phyloP scores from a whole-genome alignment of 2,113 vertebrate genomes.

The pig (Sus scrofa) region DNA sequence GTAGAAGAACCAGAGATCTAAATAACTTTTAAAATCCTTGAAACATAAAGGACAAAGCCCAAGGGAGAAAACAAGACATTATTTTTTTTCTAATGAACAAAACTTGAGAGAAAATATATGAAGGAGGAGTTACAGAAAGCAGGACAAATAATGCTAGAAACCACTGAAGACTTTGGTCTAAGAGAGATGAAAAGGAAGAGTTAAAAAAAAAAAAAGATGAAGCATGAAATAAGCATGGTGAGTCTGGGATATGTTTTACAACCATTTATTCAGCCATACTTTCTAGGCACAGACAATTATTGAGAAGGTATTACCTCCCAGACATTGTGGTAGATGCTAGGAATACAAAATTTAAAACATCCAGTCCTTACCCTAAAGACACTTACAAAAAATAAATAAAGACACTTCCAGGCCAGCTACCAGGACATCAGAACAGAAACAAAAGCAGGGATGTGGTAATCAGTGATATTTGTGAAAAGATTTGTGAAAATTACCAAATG shows the following conservation, averaged over 20 bases:
- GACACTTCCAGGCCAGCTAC: not conserved
- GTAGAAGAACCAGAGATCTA: not conserved
- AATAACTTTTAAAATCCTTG: not conserved
- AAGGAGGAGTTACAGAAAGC: not conserved
- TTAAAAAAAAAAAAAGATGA: not conserved
- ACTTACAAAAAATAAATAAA: not conserved
- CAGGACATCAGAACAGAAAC: not conserved
- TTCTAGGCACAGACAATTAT: not conserved
- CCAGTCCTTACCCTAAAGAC: not conserved
- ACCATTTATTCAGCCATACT: not conserved
- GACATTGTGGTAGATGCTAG: not conserved
- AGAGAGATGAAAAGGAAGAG: not conserved
- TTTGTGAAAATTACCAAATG: not conserved
- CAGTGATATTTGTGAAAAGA: not conserved
- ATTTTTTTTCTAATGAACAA: not conserved
- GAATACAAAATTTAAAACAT: conserved; percentile 1
- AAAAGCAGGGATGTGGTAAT: not conserved
- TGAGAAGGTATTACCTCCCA: not conserved
- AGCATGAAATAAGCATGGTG: not conserved
- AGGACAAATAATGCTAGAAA: not conserved
- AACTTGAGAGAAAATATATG: not conserved
- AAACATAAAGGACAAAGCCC: not conserved
- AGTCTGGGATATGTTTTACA: not conserved
- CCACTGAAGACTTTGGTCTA: not conserved
- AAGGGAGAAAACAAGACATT: not conserved